These are phyloP conservation scores for Elysia crispata DNA, from an alignment of 2,888 invertebrate species.

Conservation along the genomic window DNA sequence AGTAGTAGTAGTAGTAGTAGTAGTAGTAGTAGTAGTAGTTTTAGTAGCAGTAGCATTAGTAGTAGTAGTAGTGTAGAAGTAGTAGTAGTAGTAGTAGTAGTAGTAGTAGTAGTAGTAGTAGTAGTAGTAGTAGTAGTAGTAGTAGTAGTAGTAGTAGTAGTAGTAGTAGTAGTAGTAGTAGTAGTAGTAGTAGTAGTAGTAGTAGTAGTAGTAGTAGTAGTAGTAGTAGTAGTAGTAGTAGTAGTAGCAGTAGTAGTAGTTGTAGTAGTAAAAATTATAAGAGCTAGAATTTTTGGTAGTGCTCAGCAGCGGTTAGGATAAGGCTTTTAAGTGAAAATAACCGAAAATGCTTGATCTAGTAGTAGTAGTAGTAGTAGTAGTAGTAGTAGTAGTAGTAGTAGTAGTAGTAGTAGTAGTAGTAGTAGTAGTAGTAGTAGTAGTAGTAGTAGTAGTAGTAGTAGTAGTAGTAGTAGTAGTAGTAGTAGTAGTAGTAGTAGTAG, in stretches of 20 bases:
- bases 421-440: not conserved
- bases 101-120: not conserved
- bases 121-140: not conserved
- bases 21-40: no score
- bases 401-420: not conserved
- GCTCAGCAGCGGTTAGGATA: no score
- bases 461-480: conserved; percentile 4
- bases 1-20: not conserved
- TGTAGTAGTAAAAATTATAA: no score
- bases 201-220: conserved; percentile 7
- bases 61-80: no score
- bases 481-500: conserved; percentile 9
- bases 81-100: not conserved
- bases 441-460: conserved; percentile 9
- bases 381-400: not conserved
- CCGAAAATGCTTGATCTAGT: not conserved
- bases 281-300: no score
- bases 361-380: not conserved
- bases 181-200: not conserved
- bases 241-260: no score
- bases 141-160: not conserved
- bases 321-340: no score
- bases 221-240: no score
- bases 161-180: conserved; percentile 22
- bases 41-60: no score